Percentiles rank a stretch among this genome's conserved stretches.
These are phyloP conservation scores for Catharus minimus DNA, from an alignment of 2,113 vertebrate genomes.

Conservation along the genomic window DNA sequence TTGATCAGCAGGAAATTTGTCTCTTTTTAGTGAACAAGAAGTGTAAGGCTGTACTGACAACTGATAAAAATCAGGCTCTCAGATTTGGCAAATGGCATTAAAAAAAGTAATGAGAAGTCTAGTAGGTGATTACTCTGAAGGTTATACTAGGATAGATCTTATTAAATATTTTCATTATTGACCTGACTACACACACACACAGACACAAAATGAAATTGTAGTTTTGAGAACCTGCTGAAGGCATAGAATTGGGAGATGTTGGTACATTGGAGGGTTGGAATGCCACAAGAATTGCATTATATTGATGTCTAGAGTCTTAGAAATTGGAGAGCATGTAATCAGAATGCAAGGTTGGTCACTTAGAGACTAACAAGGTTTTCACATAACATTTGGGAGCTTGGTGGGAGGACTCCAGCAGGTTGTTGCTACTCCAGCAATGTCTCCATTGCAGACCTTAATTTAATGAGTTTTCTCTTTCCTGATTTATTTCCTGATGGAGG, in stretches of 20 bases:
- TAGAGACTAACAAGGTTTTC: neutral
- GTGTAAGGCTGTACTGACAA: neutral
- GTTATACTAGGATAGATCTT: conserved; percentile 16
- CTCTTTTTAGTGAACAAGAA: conserved; percentile 4
- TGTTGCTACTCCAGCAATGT: neutral
- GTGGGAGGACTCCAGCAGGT: neutral
- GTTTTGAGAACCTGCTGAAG: neutral
- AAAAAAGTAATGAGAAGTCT: conserved; percentile 16
- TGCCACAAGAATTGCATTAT: neutral
- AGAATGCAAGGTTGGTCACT: neutral
- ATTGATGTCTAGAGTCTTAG: neutral
- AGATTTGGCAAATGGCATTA: conserved; percentile 17
- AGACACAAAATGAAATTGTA: neutral
- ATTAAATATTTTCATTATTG: conserved; percentile 52
- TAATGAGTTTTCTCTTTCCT: neutral
- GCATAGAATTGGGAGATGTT: neutral
- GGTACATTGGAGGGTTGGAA: neutral
- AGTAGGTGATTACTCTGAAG: conserved; percentile 7
- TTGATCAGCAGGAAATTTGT: neutral
- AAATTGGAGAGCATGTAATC: neutral
- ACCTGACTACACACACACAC: neutral
- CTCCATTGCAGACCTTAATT: neutral
- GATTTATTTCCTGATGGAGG: conserved; percentile 12
- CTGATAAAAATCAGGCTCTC: conserved; percentile 20
- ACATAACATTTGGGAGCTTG: neutral